These are phyloP conservation scores for Phodopus roborovskii DNA, from an alignment of 2,113 vertebrate species.

Conservation along the genomic window DNA sequence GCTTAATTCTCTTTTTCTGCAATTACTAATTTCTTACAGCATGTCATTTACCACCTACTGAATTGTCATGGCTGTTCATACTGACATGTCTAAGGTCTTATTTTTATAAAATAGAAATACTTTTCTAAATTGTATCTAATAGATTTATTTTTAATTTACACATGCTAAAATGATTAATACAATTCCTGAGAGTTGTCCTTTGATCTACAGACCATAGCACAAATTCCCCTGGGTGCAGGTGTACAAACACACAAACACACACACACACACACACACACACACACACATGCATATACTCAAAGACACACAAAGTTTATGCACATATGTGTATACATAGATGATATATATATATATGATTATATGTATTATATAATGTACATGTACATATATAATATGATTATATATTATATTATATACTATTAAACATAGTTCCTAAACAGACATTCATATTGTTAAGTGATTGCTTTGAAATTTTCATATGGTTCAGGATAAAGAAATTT, in stretches of 20 bases:
- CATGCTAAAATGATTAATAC: background rate
- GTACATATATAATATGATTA: background rate
- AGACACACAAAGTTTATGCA: background rate
- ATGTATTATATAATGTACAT: background rate
- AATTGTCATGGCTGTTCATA: background rate
- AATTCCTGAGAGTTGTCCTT: background rate
- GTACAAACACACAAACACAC: background rate
- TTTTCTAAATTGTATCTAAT: background rate
- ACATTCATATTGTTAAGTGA: no score
- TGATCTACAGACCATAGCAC: background rate
- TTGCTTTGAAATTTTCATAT: background rate
- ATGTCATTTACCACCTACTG: background rate
- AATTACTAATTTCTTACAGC: background rate
- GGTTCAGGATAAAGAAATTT: background rate
- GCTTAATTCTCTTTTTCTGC: accelerated
- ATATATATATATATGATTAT: background rate
- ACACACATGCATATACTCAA: background rate
- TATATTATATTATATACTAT: background rate
- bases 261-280: background rate
- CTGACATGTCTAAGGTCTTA: background rate
- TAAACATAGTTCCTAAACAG: background rate
- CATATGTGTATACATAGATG: background rate
- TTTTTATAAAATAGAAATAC: background rate
- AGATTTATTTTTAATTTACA: background rate
- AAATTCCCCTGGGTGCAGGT: background rate